These are phyloP conservation scores for Philonicus albiceps DNA, from an alignment of 2,888 invertebrate genomes.

Conservation along the genomic window DNA sequence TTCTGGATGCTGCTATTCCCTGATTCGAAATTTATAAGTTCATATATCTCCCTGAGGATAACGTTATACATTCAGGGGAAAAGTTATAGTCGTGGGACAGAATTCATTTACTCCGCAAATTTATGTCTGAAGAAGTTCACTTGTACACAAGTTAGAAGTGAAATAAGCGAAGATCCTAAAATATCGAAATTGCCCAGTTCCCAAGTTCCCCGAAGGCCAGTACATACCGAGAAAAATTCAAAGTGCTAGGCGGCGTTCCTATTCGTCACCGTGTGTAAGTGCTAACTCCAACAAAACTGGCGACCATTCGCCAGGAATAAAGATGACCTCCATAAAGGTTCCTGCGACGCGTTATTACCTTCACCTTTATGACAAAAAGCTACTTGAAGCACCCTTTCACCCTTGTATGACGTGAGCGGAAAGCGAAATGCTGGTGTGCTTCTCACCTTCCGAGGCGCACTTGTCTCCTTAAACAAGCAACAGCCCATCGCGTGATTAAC, in stretches of 20 bases:
- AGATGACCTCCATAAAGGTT: slow-evolving; percentile 1
- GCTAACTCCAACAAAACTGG: background rate
- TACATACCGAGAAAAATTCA: background rate
- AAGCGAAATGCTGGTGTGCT: background rate
- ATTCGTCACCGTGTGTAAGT: background rate
- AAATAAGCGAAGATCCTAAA: background rate
- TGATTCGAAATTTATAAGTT: background rate
- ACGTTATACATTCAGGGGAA: background rate
- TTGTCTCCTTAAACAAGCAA: background rate
- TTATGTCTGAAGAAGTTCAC: background rate
- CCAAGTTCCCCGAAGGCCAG: background rate
- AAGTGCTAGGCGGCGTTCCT: background rate
- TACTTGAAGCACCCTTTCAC: background rate
- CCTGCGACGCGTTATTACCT: background rate
- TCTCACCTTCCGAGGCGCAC: background rate
- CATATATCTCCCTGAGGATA: background rate
- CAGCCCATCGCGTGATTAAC: slow-evolving; percentile 22
- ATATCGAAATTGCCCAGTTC: background rate
- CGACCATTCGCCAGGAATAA: background rate
- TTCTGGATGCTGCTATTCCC: background rate
- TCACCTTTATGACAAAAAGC: background rate
- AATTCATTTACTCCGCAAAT: background rate
- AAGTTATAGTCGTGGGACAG: background rate
- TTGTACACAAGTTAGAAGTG: background rate
- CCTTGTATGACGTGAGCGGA: background rate